These are phyloP conservation scores for Entomobrya proxima DNA, from an alignment of 2,888 invertebrate genomes.

Conservation along the genomic window DNA sequence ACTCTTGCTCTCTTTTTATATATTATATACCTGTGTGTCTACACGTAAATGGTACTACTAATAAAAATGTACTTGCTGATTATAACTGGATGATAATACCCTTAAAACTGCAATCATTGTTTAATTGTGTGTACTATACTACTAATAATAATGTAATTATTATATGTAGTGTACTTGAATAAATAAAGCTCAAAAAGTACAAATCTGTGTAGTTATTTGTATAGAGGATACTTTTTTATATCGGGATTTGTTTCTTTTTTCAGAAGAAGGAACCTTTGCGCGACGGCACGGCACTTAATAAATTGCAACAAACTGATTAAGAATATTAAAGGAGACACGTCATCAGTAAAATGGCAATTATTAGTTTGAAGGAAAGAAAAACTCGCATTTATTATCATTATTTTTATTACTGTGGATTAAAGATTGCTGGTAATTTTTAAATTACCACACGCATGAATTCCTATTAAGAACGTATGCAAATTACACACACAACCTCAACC, in stretches of 20 bases:
- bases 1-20: neutral
- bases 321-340: too few relatives aligned
- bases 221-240: slow-evolving; percentile 27
- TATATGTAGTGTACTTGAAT: slow-evolving; percentile 52
- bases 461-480: too few relatives aligned
- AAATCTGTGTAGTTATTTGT: slow-evolving; percentile 32
- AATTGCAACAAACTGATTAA: neutral
- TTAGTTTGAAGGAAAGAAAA: too few relatives aligned
- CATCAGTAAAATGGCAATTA: too few relatives aligned
- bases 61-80: slow-evolving; percentile 10
- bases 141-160: too few relatives aligned
- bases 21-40: too few relatives aligned
- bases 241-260: neutral
- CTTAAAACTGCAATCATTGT: slow-evolving; percentile 13
- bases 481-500: too few relatives aligned
- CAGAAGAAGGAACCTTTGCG: slow-evolving; percentile 5
- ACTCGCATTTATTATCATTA: too few relatives aligned
- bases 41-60: neutral
- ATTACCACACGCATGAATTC: too few relatives aligned
- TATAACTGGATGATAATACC: slow-evolving; percentile 16
- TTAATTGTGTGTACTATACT: neutral
- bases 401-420: too few relatives aligned
- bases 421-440: too few relatives aligned
- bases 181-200: slow-evolving; percentile 72
- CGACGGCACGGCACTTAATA: neutral